Base-by-base conservation (phyloP, 2,888 invertebrate genomes). In the Cosmia pyralina region DNA sequence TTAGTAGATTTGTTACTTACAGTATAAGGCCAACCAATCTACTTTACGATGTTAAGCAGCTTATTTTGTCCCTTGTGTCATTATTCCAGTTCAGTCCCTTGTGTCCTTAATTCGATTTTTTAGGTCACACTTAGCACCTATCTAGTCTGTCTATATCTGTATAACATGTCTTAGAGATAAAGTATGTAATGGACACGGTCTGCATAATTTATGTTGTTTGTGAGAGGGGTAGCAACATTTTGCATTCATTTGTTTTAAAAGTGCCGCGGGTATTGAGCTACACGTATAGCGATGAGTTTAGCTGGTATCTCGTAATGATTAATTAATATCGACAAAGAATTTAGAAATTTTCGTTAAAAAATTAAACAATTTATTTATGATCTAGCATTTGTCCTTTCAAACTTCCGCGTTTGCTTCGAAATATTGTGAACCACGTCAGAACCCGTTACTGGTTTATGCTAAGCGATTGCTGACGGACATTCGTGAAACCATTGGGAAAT, bases 161-260 rank as follows among this genome's bases (percentile, higher is more conserved):
- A 55, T 28, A n/a, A 50, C 59, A 59, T 77, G 74, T 86, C 87
- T 87, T 84, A 81, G 82, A 87, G 88, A 91, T 89, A 92, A 91
- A 92, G 89, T 91, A 89, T 90, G 88, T 90, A 91, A 92, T 90
- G 90, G 91, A 91, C 89, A 90, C 86, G 85, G 79, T 81, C 73
- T 93, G 90, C 91, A 92, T 93, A 90, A 93, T 93, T 92, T 90
- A 93, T 89, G 77, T 88, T 88, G 91, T 89, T 91, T 90, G 87
- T 85, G 88, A 89, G 85, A 85, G 84, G 87, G 89, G 88, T 88
- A 85, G 88, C 88, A 85, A 88, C 87, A 90, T 90, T 90, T 90
- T 89, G 87, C 89, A 91, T 92, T 90, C 87, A 89, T 90, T 91
- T 91, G 86, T 89, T 88, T 81, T 82, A 79, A 76, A 6, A 38